phyloP scores from a whole-genome alignment of 2,113 vertebrate species.

The Thymallus thymallus region DNA sequence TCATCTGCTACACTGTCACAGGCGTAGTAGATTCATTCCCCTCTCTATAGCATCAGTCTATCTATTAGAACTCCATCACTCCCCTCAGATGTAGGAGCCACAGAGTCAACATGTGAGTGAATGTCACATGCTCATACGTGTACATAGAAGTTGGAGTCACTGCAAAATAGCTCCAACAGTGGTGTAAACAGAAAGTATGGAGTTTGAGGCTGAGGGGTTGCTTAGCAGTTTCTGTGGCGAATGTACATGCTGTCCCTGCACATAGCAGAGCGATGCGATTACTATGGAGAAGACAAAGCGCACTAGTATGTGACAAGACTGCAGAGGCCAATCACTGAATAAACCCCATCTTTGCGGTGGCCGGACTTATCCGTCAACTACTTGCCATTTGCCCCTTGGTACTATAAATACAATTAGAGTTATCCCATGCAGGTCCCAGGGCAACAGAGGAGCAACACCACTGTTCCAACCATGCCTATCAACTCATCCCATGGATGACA shows the following conservation, averaged over 20 bases:
- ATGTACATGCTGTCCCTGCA: slow-evolving; percentile 40
- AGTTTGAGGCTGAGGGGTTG: background rate
- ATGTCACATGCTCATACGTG: background rate
- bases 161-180: background rate
- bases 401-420: slow-evolving; percentile 69
- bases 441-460: slow-evolving; percentile 48
- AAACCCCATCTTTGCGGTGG: slow-evolving; percentile 38
- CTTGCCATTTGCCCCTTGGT: slow-evolving; percentile 60
- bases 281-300: slow-evolving; percentile 54
- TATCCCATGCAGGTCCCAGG: slow-evolving; percentile 27
- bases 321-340: slow-evolving; percentile 55
- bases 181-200: slow-evolving; percentile 1
- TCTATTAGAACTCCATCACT: slow-evolving; percentile 6
- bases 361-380: slow-evolving; percentile 61
- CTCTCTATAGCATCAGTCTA: slow-evolving; percentile 26
- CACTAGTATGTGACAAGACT: slow-evolving; percentile 67
- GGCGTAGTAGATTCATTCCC: slow-evolving; percentile 18
- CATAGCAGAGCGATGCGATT: slow-evolving; percentile 45
- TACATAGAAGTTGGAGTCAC: too few species aligned
- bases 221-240: slow-evolving; percentile 2
- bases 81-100: background rate
- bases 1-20: slow-evolving; percentile 6
- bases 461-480: slow-evolving; percentile 36
- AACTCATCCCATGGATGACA: slow-evolving; percentile 47
- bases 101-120: too few species aligned